phyloP scores from a whole-genome alignment of 2,888 invertebrate genomes.

The Acleris laterana region DNA sequence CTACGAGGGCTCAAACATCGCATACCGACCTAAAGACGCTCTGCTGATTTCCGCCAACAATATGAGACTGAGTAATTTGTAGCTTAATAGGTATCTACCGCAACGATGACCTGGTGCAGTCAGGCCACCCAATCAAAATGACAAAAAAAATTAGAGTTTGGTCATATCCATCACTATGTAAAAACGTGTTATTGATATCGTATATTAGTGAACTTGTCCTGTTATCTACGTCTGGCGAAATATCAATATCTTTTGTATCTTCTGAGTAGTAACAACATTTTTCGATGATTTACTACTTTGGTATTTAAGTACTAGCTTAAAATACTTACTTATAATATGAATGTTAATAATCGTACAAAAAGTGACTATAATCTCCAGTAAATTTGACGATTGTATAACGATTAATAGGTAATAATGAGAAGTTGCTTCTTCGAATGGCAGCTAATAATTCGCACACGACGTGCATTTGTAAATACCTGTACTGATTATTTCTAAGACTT shows the following conservation, averaged over 20 bases:
- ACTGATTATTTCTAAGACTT: slow-evolving; percentile 69
- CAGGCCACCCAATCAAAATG: slow-evolving; percentile 50
- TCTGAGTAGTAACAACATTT: slow-evolving; percentile 40
- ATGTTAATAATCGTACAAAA: slow-evolving; percentile 77
- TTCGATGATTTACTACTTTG: slow-evolving; percentile 54
- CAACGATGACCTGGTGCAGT: slow-evolving; percentile 54
- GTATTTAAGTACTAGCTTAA: slow-evolving; percentile 35
- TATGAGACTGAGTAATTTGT: slow-evolving; percentile 82
- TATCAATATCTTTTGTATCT: slow-evolving; percentile 36
- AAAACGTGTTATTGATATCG: slow-evolving; percentile 24
- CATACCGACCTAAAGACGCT: slow-evolving; percentile 80
- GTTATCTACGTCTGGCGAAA: slow-evolving; percentile 34
- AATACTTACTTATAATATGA: slow-evolving; percentile 43
- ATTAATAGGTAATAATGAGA: slow-evolving; percentile 47
- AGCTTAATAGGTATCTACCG: slow-evolving; percentile 68
- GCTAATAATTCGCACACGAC: slow-evolving; percentile 69
- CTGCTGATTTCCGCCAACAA: slow-evolving; percentile 72
- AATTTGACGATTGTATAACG: slow-evolving; percentile 62
- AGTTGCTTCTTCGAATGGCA: slow-evolving; percentile 76
- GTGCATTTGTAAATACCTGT: slow-evolving; percentile 76
- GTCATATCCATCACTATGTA: slow-evolving; percentile 33
- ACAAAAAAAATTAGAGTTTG: slow-evolving; percentile 45
- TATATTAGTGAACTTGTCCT: slow-evolving; percentile 31
- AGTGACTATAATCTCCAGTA: slow-evolving; percentile 74
- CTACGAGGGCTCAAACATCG: slow-evolving; percentile 86